Conservation (phyloP, 2,888 invertebrate genomes). For the Drosophila pullipes region DNA sequence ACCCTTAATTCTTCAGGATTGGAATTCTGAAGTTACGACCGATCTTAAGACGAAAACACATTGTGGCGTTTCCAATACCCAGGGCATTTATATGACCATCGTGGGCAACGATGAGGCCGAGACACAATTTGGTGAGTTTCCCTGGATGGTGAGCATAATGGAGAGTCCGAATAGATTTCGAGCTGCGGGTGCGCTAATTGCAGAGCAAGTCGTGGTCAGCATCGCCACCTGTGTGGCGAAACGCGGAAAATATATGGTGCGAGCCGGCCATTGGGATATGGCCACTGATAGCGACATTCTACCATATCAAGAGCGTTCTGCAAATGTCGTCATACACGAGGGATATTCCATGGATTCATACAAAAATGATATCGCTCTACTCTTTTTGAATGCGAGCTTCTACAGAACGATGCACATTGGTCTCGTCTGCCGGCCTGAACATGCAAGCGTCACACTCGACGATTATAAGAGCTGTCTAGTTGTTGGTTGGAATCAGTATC, state of each 20-base stretch:
- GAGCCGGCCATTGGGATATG: constrained; percentile 50
- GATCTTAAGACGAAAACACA: rapidly evolving
- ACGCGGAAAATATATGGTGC: background rate
- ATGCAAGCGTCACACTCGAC: background rate
- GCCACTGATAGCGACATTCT: constrained; percentile 3
- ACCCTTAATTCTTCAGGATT: too few relatives aligned
- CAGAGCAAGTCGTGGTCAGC: constrained; percentile 10
- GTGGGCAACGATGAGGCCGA: background rate
- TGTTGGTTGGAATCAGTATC: constrained; percentile 34
- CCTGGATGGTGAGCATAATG: constrained; percentile 40
- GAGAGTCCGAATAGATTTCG: rapidly evolving
- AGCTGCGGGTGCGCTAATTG: constrained; percentile 28
- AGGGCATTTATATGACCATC: constrained; percentile 27
- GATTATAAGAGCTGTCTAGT: constrained; percentile 17
- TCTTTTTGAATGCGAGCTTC: constrained; percentile 23
- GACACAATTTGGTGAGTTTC: constrained; percentile 39
- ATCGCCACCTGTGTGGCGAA: rapidly evolving
- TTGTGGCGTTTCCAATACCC: constrained; percentile 24
- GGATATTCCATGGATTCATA: rapidly evolving
- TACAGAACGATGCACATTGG: constrained; percentile 1
- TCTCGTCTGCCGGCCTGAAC: constrained; percentile 9
- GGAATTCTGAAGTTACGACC: rapidly evolving
- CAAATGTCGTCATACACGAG: background rate
- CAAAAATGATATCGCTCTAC: constrained; percentile 33
- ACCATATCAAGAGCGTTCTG: constrained; percentile 15